Base-by-base conservation (phyloP, 2,113 vertebrate species). In the Trematomus loennbergii region DNA sequence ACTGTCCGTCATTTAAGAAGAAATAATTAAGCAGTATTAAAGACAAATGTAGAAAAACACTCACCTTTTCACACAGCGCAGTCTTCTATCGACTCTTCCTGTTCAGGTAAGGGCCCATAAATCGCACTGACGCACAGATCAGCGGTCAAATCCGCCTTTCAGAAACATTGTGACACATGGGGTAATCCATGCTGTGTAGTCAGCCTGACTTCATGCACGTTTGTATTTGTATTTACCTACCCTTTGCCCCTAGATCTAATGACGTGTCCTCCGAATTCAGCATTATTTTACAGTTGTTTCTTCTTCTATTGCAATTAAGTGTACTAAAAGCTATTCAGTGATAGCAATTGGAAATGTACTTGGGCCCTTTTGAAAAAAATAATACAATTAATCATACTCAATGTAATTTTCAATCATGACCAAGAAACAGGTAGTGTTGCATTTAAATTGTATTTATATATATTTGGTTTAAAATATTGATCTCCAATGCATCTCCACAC, bases 361-460 rank as follows among this genome's bases (percentile, higher is more conserved):
- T 5, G 48, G 54, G 9, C 22, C 25, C 43, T 45, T 16, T 17
- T 18, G 15, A 17, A 2, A 5, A 57, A 13, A 29, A 29, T 1
- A 59, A 12, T 1, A 10, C 1, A 8, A 18, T 11, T 4, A 15
- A 49, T 18, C 12, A 58, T n/a, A 36, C 1, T 20, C 10, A 17
- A 58, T 59, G 13, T 59, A 16, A 16, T 45, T 15, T 22, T 25
- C 11, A 20, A 17, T 49, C 12, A 25, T 15, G 0, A 52, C 2
- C 46, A 73, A 43, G 1, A 69, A 10, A 50, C 2, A 54, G 5
- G 0, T 1, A 12, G 4, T 4, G 12, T 60, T 36, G 5, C 4
- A 20, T 45, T 54, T 79, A 18, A 11, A 49, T 70, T 73, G 25
- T 2, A 68, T 83, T 79, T 81, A 5, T 73, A 29, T 68, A 76